Conservation (phyloP, 1,140 invertebrate species). For the Hesperophylax magnus region DNA sequence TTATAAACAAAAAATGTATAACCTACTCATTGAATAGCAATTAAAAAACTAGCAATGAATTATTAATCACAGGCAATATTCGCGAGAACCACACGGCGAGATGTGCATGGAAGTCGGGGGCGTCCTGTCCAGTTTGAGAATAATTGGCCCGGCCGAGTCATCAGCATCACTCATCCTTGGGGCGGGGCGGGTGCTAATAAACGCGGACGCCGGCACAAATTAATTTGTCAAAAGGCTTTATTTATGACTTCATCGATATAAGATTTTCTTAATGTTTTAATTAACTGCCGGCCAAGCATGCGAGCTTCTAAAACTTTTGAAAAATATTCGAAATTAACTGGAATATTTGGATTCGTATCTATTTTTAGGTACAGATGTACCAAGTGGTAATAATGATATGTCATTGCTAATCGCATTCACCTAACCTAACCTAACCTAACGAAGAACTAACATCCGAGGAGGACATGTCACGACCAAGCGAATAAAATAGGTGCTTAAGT, state of each 20-base stretch:
- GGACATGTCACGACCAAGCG: no score
- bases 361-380: no score
- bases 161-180: conserved; percentile 7
- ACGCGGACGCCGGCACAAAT: conserved; percentile 45
- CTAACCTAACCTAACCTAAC: no score
- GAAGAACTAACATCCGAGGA: no score
- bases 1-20: no score
- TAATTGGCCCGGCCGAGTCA: neutral
- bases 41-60: no score
- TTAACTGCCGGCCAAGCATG: conserved; percentile 33
- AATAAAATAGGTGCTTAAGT: no score
- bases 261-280: conserved; percentile 58
- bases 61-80: no score
- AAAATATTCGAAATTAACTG: neutral
- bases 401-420: no score
- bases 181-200: conserved; percentile 9
- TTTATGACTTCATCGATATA: conserved; percentile 57
- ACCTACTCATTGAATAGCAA: no score
- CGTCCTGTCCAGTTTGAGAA: neutral
- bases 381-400: no score
- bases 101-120: neutral
- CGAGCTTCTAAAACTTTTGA: conserved; percentile 5
- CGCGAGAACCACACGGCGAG: neutral
- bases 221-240: conserved; percentile 56
- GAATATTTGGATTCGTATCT: no score